phyloP scores from a whole-genome alignment of 2,797 vertebrate genomes.

The Anniella stebbinsi region DNA sequence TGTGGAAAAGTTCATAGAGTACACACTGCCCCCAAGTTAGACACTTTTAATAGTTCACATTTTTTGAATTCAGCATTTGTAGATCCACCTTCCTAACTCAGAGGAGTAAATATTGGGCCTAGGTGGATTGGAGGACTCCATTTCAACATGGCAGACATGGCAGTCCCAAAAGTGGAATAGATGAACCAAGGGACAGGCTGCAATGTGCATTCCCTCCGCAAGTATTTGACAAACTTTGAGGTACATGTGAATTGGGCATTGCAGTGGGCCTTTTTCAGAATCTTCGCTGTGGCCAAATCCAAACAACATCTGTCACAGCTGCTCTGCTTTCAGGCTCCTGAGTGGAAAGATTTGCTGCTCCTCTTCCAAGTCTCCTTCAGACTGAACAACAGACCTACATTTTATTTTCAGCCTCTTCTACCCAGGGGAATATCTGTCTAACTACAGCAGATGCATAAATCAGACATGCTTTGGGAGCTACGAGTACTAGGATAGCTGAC shows the following conservation, averaged over 20 bases:
- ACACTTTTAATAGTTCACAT: neutral
- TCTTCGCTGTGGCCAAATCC: neutral
- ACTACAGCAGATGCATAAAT: slow-evolving; percentile 5
- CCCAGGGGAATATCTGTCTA: neutral
- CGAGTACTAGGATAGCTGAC: neutral
- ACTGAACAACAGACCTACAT: slow-evolving; percentile 18
- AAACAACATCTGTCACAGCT: neutral
- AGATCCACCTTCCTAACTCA: neutral
- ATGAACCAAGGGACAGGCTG: neutral
- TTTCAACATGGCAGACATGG: neutral
- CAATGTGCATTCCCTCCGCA: no score
- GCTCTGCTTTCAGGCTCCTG: neutral
- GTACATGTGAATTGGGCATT: neutral
- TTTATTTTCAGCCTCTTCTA: slow-evolving; percentile 30
- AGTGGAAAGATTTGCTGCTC: neutral
- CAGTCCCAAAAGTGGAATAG: neutral
- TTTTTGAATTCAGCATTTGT: neutral
- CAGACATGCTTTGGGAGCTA: slow-evolving; percentile 25
- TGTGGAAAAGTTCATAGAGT: no score
- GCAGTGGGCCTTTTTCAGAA: neutral
- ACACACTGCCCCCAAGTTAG: neutral
- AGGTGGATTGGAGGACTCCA: neutral
- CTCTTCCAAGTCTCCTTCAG: slow-evolving; percentile 11
- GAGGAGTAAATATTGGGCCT: neutral
- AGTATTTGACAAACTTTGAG: neutral